Base-by-base conservation (phyloP, 2,113 vertebrate species). In the Triplophysa dalaica region DNA sequence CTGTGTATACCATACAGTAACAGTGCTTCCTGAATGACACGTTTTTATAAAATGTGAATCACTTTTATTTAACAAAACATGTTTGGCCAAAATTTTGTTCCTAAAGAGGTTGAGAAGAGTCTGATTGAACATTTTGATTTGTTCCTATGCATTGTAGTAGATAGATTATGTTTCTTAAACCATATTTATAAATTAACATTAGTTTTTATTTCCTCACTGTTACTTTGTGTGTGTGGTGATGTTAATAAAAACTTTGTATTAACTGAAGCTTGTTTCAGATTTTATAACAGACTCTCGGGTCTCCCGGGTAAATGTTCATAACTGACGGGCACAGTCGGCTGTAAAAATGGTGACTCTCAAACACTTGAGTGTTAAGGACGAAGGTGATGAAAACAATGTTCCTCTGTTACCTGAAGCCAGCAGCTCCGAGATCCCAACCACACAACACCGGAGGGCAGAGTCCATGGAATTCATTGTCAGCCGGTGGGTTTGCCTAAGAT, bases 311-410 rank as follows among this genome's bases (percentile, higher is more conserved):
- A 7, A 8, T 62, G 60, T 63, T n/a, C 21, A 63, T 14, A 21
- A 72, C 26, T 56, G 26, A 43, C 16, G n/a, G 48, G 50, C 13
- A 21, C 24, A 16, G 14, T 69, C 26, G 48, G 17, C 11, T 63
- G 24, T 62, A 6, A 73, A 61, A 66, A 92, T 92, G 90, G 87
- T 88, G 83, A 88, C 72, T 2, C 84, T 89, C 61, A 89, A 85
- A 79, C 77, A 68, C 64, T 70, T 91, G 79, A 90, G 86, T 24
- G 75, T 87, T 1, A 85, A 87, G 75, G 87, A 90, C 17, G 78
- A 17, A 52, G 50, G 81, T 58, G 77, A 80, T 0, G 83, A 83
- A 2, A 58, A 85, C 62, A 75, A 81, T 33, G 81, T 66, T 70
- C 77, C 85, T 2, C 80, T 90, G 79, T 66, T 90, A 80, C 84